Evolutionary conservation across 2,797 vertebrate species (phyloP), one percentile per base, ranked within the genome.

Genomic region (Myotis planiceps): DNA sequence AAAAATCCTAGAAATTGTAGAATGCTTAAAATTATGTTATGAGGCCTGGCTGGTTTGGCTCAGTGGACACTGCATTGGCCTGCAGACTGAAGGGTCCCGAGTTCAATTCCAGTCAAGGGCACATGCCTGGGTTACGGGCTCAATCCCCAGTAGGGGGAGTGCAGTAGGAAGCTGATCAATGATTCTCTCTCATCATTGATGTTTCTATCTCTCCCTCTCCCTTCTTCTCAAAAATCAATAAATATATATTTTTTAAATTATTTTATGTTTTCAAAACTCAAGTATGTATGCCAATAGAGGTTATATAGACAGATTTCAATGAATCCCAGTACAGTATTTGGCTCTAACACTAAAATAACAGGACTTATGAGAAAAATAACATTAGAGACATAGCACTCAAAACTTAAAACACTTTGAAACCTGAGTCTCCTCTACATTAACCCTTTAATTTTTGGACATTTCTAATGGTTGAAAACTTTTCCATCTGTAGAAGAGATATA

Each of bases 11-110:
- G 68, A 90, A 87, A 47, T 39, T 87, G 9, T 80, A 37, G 6
- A 4, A 58, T 47, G 3, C 21, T 93, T 93, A 89, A 94, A 86
- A 89, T 74, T 72, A 75, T 23, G 18, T 80, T 89, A 78, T 60
- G 12, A 60, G 25, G 12, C 58, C 58, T 60, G 58, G 58, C 58
- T 29, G 58, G 12, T 60, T 29, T 60, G 58, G 25, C 12, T 27
- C 27, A 60, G 58, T 60, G 27, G 58, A 60, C 2, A 60, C 12
- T 29, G 58, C 27, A 5, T 60, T 29, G 25, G 27, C 27, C 58
- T 60, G 58, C 9, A 4, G 12, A 60, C 25, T 60, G 27, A 60
- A 60, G 58, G 27, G 12, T 14, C 12, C 58, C 12, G 2, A 60
- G 27, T 60, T 60, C 5, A 5, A 14, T 60, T 60, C 58, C 58